These are phyloP conservation scores for Urocolius indicus DNA, from an alignment of 2,113 vertebrate genomes.

Conservation along the genomic window DNA sequence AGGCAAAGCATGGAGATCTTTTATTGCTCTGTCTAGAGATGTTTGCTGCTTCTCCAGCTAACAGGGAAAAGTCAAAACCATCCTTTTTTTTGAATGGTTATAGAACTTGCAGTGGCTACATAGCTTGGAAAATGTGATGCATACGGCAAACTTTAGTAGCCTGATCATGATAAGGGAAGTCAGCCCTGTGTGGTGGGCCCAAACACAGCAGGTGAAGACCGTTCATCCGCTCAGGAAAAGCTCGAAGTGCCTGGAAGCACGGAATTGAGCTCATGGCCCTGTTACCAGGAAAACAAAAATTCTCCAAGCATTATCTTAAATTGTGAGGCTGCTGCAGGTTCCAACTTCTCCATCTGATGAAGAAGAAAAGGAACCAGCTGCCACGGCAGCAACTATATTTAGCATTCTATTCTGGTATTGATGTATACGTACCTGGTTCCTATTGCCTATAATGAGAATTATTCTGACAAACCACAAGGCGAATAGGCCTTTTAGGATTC, in stretches of 20 bases:
- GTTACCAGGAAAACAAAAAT: background rate
- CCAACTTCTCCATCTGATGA: background rate
- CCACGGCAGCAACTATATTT: conserved; percentile 20
- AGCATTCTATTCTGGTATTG: conserved; percentile 39
- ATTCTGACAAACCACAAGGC: conserved; percentile 20
- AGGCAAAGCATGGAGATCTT: background rate
- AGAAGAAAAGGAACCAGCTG: background rate
- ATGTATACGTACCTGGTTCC: conserved; percentile 40
- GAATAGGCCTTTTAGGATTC: conserved; percentile 34
- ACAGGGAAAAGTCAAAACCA: background rate
- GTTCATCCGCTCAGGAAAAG: background rate
- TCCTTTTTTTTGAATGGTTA: background rate
- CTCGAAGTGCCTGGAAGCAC: background rate
- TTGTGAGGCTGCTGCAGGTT: background rate
- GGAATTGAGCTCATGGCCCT: background rate
- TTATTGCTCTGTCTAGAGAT: background rate
- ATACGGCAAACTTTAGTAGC: background rate
- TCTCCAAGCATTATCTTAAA: background rate
- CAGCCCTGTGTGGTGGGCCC: background rate
- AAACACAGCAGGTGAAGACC: background rate
- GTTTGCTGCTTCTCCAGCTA: background rate
- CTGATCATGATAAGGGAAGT: background rate
- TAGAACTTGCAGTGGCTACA: background rate
- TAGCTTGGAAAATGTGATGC: background rate
- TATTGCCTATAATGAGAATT: conserved; percentile 20